Evolutionary conservation across 1,140 invertebrate genomes (phyloP).

Genomic region (Ectropis grisescens): DNA sequence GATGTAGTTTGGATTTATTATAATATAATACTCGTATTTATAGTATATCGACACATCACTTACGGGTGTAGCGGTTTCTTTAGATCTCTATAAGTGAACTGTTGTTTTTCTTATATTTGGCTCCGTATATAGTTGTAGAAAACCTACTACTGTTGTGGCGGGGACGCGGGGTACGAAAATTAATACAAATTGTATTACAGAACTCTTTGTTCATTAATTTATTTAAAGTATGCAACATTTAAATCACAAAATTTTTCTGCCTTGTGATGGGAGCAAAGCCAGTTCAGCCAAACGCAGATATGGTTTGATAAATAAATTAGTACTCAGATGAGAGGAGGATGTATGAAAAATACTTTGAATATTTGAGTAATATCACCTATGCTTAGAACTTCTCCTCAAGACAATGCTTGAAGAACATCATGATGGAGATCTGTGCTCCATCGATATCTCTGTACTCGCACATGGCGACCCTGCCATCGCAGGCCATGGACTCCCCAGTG

Average conservation of each 20-base stretch:
- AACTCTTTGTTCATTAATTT: constrained; percentile 59
- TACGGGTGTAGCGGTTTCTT: too few species aligned
- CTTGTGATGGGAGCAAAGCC: constrained; percentile 54
- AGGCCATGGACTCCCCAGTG: constrained; percentile 95
- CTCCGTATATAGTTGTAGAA: too few species aligned
- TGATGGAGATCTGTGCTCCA: constrained; percentile 83
- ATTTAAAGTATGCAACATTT: constrained; percentile 61
- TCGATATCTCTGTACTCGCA: constrained; percentile 94
- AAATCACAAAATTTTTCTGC: constrained; percentile 60
- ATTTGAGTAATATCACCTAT: too few species aligned
- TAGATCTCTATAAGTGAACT: too few species aligned
- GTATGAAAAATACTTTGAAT: constrained; percentile 40
- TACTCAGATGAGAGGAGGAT: too few species aligned
- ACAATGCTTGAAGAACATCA: constrained; percentile 97
- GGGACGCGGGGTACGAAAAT: too few species aligned
- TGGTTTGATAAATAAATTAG: constrained; percentile 63
- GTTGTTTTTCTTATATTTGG: too few species aligned
- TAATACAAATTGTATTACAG: too few species aligned
- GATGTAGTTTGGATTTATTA: too few species aligned
- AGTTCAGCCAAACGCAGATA: constrained; percentile 36
- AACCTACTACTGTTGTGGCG: too few species aligned
- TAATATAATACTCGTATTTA: too few species aligned
- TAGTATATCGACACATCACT: too few species aligned
- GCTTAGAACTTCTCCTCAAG: constrained; percentile 92
- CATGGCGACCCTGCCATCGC: constrained; percentile 93